Base-by-base conservation (phyloP, 2,888 invertebrate species). In the Caradrina kadenii region DNA sequence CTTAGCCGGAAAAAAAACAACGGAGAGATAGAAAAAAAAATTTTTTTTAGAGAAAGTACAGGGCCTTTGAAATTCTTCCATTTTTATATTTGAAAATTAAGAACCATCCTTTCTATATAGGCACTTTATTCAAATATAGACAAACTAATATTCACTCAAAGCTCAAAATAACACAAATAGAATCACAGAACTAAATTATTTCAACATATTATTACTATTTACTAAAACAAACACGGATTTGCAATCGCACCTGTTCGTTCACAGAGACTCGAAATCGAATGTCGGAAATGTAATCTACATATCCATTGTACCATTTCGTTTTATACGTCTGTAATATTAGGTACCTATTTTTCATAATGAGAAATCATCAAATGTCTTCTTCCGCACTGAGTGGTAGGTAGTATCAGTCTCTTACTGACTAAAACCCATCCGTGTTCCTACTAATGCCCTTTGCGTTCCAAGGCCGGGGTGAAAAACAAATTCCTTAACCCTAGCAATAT, bases 171-270 rank as follows among this genome's bases (percentile, higher is more conserved):
- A 63, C 17, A 19, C 73, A 54, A 55, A 45, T 48, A 54, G 0
- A 21, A 45, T 39, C 11, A 49, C n/a, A 10, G 22, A 26, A 15
- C 39, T 6, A 42, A 11, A 21, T 73, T 26, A 53, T 73, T 73
- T 42, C n/a, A 48, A 39, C 53, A 53, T 62, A 1, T 72, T 21
- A 63, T 72, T 39, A 73, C 19, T 53, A n/a, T 48, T 17, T 11
- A 54, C 26, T 19, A 22, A 31, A 39, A 48, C 39, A 54, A 70
- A 73, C 31, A 73, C 13, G 17, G 49, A 54, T 63, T 60, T 35
- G 2, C 13, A 61, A 26, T 35, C 61, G 19, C 52, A 52, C 19
- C 72, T 35, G 22, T 17, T 69, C 13, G 10, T 22, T 71, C 42
- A 7, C 19, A 22, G 19, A 21, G 10, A 5, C 17, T 22, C 17